A percentile compares a stretch with the other conserved stretches of the same genome.
phyloP scores from a whole-genome alignment of 2,113 vertebrate genomes.

The Strix uralensis region DNA sequence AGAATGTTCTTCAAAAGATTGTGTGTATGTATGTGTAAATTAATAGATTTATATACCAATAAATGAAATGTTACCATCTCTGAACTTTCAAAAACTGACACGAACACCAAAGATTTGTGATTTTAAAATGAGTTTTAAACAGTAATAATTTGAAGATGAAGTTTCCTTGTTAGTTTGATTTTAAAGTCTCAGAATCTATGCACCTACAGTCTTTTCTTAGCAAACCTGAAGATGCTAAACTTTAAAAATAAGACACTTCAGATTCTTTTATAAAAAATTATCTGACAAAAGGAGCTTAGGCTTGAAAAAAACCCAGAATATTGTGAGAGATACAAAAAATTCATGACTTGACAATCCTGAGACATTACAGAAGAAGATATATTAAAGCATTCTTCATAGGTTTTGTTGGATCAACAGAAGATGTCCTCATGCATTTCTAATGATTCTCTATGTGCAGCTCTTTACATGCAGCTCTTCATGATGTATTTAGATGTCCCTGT shows the following conservation, averaged over 20 bases:
- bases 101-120: not conserved
- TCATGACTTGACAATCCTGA: not conserved
- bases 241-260: not conserved
- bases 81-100: not conserved
- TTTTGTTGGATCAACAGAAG: slow-evolving; percentile 15
- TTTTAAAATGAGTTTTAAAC: not conserved
- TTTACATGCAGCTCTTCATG: not conserved
- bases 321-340: not conserved
- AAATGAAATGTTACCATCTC: not conserved
- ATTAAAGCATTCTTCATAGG: not conserved
- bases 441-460: not conserved
- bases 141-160: not conserved
- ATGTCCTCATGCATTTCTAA: not conserved
- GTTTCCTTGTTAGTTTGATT: not conserved
- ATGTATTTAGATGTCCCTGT: slow-evolving; percentile 2
- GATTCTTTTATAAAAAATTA: not conserved
- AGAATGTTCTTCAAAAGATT: not conserved
- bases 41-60: not conserved
- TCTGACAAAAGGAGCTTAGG: not conserved
- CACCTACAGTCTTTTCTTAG: not conserved
- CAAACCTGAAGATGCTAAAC: not conserved
- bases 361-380: not conserved
- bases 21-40: not conserved
- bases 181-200: not conserved
- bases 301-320: not conserved